Conservation (phyloP, 2,797 vertebrate species). For the Carcharodon carcharias region DNA sequence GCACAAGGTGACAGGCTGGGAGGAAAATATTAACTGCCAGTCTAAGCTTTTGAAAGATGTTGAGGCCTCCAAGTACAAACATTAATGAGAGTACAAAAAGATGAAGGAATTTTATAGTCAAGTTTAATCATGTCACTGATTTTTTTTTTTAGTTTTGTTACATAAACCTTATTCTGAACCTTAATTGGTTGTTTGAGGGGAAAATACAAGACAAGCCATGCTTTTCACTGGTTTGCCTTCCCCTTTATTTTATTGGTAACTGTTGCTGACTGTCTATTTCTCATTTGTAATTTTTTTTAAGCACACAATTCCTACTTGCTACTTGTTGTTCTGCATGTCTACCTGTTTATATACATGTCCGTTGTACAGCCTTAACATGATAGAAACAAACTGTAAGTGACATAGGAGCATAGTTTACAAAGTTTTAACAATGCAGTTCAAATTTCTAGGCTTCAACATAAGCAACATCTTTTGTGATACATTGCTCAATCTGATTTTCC, state of each 20-base stretch:
- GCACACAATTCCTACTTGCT: neutral
- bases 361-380: no score
- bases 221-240: neutral
- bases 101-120: neutral
- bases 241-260: no score
- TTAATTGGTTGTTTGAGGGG: neutral
- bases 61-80: neutral
- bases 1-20: neutral
- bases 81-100: neutral
- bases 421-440: no score
- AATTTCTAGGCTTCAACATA: no score
- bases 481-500: no score
- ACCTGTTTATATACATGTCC: neutral
- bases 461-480: no score
- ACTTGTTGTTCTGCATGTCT: neutral
- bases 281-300: neutral
- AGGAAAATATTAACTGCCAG: neutral
- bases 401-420: no score
- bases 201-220: neutral
- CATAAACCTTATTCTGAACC: neutral
- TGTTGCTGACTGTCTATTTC: no score
- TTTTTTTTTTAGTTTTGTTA: neutral
- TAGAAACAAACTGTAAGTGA: no score
- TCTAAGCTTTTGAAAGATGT: neutral
- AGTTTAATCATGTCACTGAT: neutral